These are phyloP conservation scores for Cardinalis cardinalis DNA, from an alignment of 2,113 vertebrate genomes.

Conservation along the genomic window DNA sequence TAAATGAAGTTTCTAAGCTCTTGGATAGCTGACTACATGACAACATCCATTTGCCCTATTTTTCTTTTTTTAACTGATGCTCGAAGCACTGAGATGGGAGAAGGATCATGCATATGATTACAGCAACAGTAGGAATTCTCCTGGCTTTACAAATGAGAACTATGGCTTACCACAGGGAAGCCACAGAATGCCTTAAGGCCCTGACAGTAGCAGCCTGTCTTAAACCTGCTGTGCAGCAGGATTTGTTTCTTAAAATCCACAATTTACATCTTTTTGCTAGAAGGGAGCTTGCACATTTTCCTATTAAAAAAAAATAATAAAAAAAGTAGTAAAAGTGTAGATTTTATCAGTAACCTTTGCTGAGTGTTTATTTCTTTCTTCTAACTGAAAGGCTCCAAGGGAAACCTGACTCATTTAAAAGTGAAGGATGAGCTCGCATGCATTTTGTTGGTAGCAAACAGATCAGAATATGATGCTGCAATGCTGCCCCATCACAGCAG, in stretches of 20 bases:
- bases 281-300: not conserved
- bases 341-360: not conserved
- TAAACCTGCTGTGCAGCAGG: slow-evolving; percentile 43
- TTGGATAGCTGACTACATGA: not conserved
- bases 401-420: not conserved
- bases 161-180: slow-evolving; percentile 47
- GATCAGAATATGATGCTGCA: not conserved
- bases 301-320: not conserved
- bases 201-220: slow-evolving; percentile 4
- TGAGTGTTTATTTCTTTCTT: slow-evolving; percentile 2
- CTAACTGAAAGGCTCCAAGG: not conserved
- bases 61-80: slow-evolving; percentile 40
- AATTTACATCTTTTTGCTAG: slow-evolving; percentile 18
- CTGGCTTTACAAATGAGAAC: slow-evolving; percentile 48
- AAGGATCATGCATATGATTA: slow-evolving; percentile 37
- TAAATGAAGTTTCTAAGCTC: not conserved
- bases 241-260: slow-evolving; percentile 57
- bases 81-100: slow-evolving; percentile 23
- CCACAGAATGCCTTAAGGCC: slow-evolving; percentile 25
- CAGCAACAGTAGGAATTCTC: slow-evolving; percentile 44
- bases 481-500: not conserved
- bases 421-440: not conserved
- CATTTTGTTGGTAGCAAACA: not conserved
- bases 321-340: not conserved
- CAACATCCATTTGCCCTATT: slow-evolving; percentile 28